These are phyloP conservation scores for Hipparchia semele DNA, from an alignment of 2,888 invertebrate species.

Conservation along the genomic window DNA sequence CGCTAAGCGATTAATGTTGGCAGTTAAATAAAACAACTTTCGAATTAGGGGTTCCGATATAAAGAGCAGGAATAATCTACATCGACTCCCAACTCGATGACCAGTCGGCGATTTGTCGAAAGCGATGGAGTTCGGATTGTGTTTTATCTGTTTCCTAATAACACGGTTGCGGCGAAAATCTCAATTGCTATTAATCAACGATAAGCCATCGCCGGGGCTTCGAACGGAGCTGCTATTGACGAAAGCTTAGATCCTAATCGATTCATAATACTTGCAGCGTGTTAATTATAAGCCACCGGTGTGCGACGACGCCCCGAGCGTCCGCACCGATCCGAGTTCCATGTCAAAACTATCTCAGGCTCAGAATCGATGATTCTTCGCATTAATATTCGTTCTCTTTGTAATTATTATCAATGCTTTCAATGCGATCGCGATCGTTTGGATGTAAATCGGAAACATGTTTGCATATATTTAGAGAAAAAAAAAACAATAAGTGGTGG, in stretches of 20 bases:
- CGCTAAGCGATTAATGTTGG: slow-evolving; percentile 1
- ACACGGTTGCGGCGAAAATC: slow-evolving; percentile 75
- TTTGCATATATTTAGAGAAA: slow-evolving; percentile 34
- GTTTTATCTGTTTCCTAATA: slow-evolving; percentile 72
- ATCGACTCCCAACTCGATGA: slow-evolving; percentile 50
- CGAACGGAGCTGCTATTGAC: slow-evolving; percentile 79
- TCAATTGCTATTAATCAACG: slow-evolving; percentile 80
- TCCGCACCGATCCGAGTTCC: slow-evolving; percentile 46
- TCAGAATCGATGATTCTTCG: slow-evolving; percentile 61
- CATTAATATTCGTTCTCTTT: slow-evolving; percentile 66
- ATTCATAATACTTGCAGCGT: slow-evolving; percentile 81
- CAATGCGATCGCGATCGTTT: slow-evolving; percentile 47
- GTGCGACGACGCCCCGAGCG: slow-evolving; percentile 61
- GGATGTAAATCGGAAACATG: slow-evolving; percentile 28
- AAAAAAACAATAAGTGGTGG: slow-evolving; percentile 4
- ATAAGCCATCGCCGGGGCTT: slow-evolving; percentile 70
- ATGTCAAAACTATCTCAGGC: slow-evolving; percentile 71
- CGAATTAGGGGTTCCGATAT: slow-evolving; percentile 15
- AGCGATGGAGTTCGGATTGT: slow-evolving; percentile 57
- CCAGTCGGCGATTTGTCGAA: slow-evolving; percentile 72
- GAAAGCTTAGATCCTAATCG: slow-evolving; percentile 83
- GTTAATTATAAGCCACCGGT: slow-evolving; percentile 83
- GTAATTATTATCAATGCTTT: slow-evolving; percentile 64
- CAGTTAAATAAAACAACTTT: slow-evolving; percentile 15
- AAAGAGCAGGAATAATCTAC: slow-evolving; percentile 10